Percentiles rank a stretch among this genome's conserved stretches.
Conservation (phyloP, 92 coral and sea anemone genomes). For the Epizoanthus scotinus region DNA sequence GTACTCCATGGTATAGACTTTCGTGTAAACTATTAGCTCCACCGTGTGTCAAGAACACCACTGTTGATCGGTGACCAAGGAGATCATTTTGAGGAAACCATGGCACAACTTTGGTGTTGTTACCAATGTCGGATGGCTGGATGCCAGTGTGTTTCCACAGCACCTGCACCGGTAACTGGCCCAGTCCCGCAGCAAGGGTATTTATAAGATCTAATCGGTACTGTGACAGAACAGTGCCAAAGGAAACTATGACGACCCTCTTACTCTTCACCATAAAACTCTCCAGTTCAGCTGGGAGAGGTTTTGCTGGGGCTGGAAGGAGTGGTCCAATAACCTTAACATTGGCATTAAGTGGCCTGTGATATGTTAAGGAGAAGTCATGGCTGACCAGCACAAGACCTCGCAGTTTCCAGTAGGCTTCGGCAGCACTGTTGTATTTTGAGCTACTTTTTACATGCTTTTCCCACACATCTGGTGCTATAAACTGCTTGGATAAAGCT, state of each 20-base stretch:
- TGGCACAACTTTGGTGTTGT: constrained; percentile 41
- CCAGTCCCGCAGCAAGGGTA: constrained; percentile 41
- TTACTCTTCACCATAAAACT: constrained; percentile 38
- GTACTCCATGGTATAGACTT: constrained; percentile 46
- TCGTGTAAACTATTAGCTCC: constrained; percentile 49
- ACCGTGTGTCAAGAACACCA: constrained; percentile 43
- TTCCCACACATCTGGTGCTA: constrained; percentile 39
- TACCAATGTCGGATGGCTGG: constrained; percentile 11
- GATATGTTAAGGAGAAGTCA: constrained; percentile 43
- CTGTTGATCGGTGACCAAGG: constrained; percentile 44
- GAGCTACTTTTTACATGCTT: constrained; percentile 40
- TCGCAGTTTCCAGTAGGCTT: constrained; percentile 45
- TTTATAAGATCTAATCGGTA: constrained; percentile 21
- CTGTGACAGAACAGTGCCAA: constrained; percentile 46
- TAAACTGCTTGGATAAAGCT: not conserved
- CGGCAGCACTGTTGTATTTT: constrained; percentile 28
- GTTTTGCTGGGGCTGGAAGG: constrained; percentile 35
- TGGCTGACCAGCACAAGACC: constrained; percentile 37
- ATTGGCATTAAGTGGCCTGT: constrained; percentile 45
- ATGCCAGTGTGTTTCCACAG: constrained; percentile 47
- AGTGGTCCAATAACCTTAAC: constrained; percentile 49
- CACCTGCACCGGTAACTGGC: constrained; percentile 40
- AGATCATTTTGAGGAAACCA: constrained; percentile 54
- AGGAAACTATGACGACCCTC: constrained; percentile 43
- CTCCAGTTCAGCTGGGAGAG: constrained; percentile 41